Base-by-base conservation (phyloP, 2,113 vertebrate genomes). In the Emydura subglobosa region DNA sequence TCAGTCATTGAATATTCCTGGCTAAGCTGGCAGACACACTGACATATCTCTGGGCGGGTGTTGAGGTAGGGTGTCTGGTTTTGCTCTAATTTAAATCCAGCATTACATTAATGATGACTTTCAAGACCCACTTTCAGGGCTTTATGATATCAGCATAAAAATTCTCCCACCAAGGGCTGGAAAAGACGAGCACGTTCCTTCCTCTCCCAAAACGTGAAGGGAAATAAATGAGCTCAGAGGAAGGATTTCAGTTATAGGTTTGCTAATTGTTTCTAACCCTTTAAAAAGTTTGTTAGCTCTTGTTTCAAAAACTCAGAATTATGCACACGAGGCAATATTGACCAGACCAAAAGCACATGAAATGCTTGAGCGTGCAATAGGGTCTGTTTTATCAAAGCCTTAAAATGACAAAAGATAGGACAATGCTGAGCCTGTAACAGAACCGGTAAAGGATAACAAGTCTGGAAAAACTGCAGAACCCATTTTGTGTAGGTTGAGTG, bases 111-210 rank as follows among this genome's bases (percentile, higher is more conserved):
- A 72, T 72, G 8, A 72, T 7, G 86, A 19, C 39, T 79, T 57
- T 72, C 17, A 17, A 65, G 31, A 13, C 61, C 31, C 61, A n/a
- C 11, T 13, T 7, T 0, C 34, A 39, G 53, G 4, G 29, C 61
- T 88, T 90, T 34, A 55, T 82, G 50, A 39, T 19, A 72, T 86
- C 61, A 82, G 31, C 61, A 79, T 78, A 74, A 74, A 74, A 74
- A 24, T 42, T 42, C 39, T 74, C 68, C 39, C n/a, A 7, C 42
- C 42, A 81, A 83, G 47, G 42, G 29, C 49, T n/a, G 61, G n/a
- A 74, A 72, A 57, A 83, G 4, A 49, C 7, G 65, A 82, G 34
- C 6, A 81, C 53, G 44, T 93, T 12, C 21, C n/a, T 49, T 83
- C 79, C 49, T 68, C 79, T 2, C 72, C 78, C 65, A 50, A n/a